Evolutionary conservation across 2,888 invertebrate genomes (phyloP).

Genomic region (Cerastis rubricosa): DNA sequence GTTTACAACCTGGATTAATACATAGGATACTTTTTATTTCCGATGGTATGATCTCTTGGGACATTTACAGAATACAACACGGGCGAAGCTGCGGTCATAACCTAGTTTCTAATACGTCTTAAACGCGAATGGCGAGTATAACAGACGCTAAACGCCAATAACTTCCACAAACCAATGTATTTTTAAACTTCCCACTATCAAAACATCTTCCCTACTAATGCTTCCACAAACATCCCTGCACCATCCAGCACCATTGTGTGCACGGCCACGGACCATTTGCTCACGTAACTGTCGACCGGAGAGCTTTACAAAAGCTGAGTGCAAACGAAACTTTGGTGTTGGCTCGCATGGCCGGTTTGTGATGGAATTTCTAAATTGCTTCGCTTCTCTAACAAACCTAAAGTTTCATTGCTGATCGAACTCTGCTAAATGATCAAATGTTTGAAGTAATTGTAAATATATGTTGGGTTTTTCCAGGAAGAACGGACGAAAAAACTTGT

Average conservation of each 20-base stretch:
- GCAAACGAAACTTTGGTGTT: constrained; percentile 58
- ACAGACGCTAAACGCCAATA: not conserved
- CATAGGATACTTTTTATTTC: not conserved
- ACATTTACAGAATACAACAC: not conserved
- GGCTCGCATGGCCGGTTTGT: constrained; percentile 44
- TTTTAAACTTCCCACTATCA: not conserved
- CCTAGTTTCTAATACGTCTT: not conserved
- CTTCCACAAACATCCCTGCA: not conserved
- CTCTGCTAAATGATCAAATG: constrained; percentile 17
- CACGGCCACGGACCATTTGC: constrained; percentile 29
- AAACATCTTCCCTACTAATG: constrained; percentile 11
- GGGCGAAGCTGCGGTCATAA: not conserved
- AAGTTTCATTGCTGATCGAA: constrained; percentile 10
- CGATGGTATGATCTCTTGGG: not conserved
- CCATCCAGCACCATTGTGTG: constrained; percentile 31
- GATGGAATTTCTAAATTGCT: constrained; percentile 61
- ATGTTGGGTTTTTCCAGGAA: not conserved
- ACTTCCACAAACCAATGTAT: not conserved
- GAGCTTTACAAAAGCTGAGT: constrained; percentile 63
- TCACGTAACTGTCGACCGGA: constrained; percentile 59
- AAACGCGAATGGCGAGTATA: not conserved
- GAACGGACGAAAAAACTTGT: not conserved
- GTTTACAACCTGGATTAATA: not conserved
- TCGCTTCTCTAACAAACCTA: constrained; percentile 15
- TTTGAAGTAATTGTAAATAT: constrained; percentile 30